Conservation (phyloP, 2,888 invertebrate genomes). For the Cerceris ruficornis region DNA sequence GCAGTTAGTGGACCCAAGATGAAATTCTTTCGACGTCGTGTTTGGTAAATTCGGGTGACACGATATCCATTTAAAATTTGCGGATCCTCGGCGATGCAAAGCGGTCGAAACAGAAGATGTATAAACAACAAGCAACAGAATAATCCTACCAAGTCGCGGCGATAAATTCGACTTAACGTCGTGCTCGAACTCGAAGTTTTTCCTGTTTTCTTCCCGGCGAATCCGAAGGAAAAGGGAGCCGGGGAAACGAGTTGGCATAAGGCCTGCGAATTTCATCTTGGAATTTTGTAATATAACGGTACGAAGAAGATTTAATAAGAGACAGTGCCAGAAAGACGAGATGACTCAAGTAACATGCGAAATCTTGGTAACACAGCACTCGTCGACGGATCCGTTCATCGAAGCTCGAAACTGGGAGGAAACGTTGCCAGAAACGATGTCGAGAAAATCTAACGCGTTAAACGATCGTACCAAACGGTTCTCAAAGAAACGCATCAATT, state of each 20-base stretch:
- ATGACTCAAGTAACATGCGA: conserved; percentile 40
- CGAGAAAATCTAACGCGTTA: conserved; percentile 1
- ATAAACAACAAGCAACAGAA: no score
- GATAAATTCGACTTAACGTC: no score
- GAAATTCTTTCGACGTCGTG: no score
- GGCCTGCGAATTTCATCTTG: conserved; percentile 24
- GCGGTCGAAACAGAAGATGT: no score
- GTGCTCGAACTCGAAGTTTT: no score
- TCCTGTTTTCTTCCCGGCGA: no score
- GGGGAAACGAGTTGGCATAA: conserved; percentile 36
- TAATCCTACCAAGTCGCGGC: no score
- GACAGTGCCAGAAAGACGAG: conserved; percentile 46
- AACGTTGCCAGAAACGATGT: conserved; percentile 53
- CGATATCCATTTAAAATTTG: no score
- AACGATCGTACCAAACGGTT: conserved; percentile 19
- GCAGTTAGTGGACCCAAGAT: no score
- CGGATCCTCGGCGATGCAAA: no score
- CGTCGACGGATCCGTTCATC: conserved; percentile 58
- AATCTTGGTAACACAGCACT: conserved; percentile 49
- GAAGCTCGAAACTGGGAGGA: conserved; percentile 31
- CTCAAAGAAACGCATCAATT: conserved; percentile 32
- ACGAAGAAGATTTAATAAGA: conserved; percentile 41
- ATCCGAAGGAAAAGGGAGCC: background rate
- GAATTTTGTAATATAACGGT: conserved; percentile 37
- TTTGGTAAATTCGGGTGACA: no score